Evolutionary conservation across 2,797 vertebrate genomes (phyloP).

Genomic region (Alcedo quadribrachys): DNA sequence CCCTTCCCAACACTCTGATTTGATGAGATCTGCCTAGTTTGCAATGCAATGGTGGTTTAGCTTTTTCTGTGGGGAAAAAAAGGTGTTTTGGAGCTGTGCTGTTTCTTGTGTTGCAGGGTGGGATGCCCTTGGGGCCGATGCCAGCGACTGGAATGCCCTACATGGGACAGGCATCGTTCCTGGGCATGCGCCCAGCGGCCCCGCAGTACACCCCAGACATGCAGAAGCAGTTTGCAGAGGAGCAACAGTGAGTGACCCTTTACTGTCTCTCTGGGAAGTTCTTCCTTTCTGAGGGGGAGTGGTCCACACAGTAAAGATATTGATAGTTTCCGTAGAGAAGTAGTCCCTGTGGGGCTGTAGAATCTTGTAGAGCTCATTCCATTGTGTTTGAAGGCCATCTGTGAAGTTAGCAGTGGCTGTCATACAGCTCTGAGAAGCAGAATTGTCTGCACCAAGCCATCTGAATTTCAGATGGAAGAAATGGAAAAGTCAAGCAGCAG

Average conservation of each 20-base stretch:
- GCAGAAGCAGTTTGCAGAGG: constrained; percentile 98
- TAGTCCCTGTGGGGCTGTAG: background rate
- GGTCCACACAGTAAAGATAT: no score
- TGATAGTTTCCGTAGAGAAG: background rate
- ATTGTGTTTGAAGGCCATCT: background rate
- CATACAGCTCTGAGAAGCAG: background rate
- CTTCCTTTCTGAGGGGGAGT: background rate
- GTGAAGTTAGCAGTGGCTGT: background rate
- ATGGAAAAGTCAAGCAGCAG: background rate
- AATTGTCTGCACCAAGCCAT: no score
- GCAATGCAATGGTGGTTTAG: background rate
- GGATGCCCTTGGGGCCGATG: constrained; percentile 90
- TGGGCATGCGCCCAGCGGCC: constrained; percentile 89
- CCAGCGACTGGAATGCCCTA: constrained; percentile 89
- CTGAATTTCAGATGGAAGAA: background rate
- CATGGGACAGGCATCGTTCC: constrained; percentile 90
- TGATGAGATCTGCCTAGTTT: no score
- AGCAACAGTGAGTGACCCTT: constrained; percentile 89
- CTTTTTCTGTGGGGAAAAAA: background rate
- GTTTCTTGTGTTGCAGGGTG: constrained; percentile 80
- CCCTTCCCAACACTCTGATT: accelerated
- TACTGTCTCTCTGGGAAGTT: background rate
- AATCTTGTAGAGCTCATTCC: background rate
- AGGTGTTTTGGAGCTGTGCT: background rate
- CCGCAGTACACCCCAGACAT: constrained; percentile 91